Percentiles rank a stretch among this genome's conserved stretches.
These are phyloP conservation scores for Perca schrenkii DNA, from an alignment of 2,113 vertebrate species.

Conservation along the genomic window DNA sequence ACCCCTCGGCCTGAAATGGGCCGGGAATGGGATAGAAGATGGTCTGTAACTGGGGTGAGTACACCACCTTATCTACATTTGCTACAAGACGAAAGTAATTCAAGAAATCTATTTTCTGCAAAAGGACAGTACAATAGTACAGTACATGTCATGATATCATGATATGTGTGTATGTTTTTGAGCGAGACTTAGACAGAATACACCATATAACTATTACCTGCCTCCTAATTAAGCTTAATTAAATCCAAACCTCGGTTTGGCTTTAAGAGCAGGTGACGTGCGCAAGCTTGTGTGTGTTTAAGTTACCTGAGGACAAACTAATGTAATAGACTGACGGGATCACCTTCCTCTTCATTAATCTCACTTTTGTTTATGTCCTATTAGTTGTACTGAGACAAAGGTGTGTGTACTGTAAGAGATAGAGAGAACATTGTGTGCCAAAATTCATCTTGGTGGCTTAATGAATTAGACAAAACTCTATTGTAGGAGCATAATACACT, in stretches of 20 bases:
- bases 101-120: neutral
- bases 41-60: constrained; percentile 65
- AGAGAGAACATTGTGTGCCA: neutral
- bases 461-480: neutral
- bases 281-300: constrained; percentile 14
- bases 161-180: neutral
- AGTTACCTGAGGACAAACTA: constrained; percentile 23
- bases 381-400: neutral
- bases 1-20: constrained; percentile 40
- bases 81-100: too few species aligned
- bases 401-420: neutral
- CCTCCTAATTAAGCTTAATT: neutral
- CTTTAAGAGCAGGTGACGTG: constrained; percentile 1
- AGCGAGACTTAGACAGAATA: neutral
- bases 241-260: constrained; percentile 9
- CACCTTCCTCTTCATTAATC: constrained; percentile 31
- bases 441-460: neutral
- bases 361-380: constrained; percentile 18
- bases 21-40: constrained; percentile 50
- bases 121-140: neutral
- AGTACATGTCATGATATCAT: neutral
- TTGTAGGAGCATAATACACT: neutral
- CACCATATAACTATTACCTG: neutral
- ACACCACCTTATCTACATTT: neutral
- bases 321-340: constrained; percentile 44